Evolutionary conservation across 2,113 vertebrate genomes (phyloP).

Genomic region (Paedocypris sp.): DNA sequence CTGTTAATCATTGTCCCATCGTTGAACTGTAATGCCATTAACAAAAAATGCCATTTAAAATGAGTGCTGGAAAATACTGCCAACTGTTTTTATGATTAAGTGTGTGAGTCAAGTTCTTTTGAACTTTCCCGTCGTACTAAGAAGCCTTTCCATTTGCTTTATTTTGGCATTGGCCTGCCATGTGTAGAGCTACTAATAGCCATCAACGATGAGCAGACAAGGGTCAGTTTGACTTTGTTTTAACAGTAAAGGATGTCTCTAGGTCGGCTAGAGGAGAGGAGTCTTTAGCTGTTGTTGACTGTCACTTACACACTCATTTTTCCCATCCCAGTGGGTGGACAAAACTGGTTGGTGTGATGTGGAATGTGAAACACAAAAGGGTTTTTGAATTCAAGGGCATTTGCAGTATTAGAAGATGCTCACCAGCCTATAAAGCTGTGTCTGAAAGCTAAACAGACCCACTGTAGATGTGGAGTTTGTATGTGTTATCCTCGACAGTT

Average conservation of each 20-base stretch:
- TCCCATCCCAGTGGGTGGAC: constrained; percentile 7
- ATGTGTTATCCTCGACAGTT: too few relatives aligned
- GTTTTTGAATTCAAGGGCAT: constrained; percentile 21
- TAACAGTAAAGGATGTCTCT: not conserved
- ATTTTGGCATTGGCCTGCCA: too few relatives aligned
- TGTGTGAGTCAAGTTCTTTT: too few relatives aligned
- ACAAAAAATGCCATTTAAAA: too few relatives aligned
- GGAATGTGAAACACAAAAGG: constrained; percentile 32
- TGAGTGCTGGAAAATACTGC: too few relatives aligned
- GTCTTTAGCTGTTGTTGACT: not conserved
- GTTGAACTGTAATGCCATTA: too few relatives aligned
- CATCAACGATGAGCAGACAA: not conserved
- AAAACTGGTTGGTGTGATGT: constrained; percentile 18
- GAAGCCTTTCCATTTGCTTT: too few relatives aligned
- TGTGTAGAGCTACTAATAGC: too few relatives aligned
- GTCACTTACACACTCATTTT: constrained; percentile 8
- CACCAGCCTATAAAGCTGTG: not conserved
- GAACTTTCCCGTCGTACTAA: too few relatives aligned
- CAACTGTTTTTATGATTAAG: too few relatives aligned
- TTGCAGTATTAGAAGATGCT: constrained; percentile 12
- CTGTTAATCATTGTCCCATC: too few relatives aligned
- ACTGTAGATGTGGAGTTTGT: not conserved
- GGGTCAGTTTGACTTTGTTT: not conserved
- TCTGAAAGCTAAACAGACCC: not conserved
- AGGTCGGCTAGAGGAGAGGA: not conserved